Percentiles rank a stretch among this genome's conserved stretches.
Evolutionary conservation across 2,113 vertebrate genomes (phyloP).

Genomic region (Eptesicus fuscus): DNA sequence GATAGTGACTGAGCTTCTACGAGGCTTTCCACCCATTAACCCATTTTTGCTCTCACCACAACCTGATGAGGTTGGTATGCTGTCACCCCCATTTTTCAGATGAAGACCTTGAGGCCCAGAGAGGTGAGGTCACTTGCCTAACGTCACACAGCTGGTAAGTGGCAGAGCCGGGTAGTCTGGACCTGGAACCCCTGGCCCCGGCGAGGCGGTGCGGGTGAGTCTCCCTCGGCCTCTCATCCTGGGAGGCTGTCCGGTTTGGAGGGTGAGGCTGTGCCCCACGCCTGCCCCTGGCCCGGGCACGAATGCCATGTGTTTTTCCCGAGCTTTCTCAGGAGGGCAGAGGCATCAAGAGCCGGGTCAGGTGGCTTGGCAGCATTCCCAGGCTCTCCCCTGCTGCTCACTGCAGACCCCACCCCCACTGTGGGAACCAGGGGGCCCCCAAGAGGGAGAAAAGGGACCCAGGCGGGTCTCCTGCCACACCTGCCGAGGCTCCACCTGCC

Average conservation of each 20-base stretch:
- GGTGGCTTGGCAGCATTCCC: neutral
- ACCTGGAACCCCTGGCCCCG: neutral
- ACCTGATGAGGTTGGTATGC: accelerated
- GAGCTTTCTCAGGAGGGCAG: neutral
- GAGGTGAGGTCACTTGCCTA: neutral
- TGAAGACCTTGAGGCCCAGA: neutral
- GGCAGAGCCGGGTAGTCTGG: neutral
- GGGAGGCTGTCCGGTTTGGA: neutral
- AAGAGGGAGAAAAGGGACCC: neutral
- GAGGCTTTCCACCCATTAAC: neutral
- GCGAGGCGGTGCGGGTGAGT: accelerated
- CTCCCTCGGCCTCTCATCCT: accelerated
- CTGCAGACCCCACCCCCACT: neutral
- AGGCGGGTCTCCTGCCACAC: neutral
- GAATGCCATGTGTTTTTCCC: accelerated
- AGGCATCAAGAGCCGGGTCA: neutral
- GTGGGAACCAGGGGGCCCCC: neutral
- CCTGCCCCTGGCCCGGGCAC: neutral
- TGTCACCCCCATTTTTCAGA: neutral
- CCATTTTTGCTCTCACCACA: neutral
- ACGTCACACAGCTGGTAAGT: neutral
- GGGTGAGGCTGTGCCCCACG: accelerated
- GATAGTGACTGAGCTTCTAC: neutral
- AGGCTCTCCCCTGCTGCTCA: neutral
- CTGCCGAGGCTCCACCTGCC: neutral